Conservation (phyloP, 2,888 invertebrate species). For the Scelioninae gen. 1 region DNA sequence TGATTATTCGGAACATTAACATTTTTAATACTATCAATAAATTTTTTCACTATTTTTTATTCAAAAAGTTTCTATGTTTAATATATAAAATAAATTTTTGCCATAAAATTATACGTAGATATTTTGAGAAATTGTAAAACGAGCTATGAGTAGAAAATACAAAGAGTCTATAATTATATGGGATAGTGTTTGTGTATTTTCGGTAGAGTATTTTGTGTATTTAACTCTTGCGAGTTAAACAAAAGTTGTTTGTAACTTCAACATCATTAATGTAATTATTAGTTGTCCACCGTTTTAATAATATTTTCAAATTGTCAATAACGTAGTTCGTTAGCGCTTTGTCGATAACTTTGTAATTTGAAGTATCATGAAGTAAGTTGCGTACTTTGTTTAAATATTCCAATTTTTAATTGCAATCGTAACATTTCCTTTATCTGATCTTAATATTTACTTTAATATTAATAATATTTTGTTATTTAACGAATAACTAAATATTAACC, state of each 20-base stretch:
- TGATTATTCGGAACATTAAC: background rate
- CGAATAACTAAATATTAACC: too few species aligned
- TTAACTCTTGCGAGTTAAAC: background rate
- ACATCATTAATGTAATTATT: background rate
- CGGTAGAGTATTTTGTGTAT: too few species aligned
- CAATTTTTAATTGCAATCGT: constrained; percentile 2
- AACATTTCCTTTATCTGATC: constrained; percentile 12
- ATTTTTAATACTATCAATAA: background rate
- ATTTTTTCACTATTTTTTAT: constrained; percentile 2
- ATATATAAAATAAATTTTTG: background rate
- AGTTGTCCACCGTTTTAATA: too few species aligned
- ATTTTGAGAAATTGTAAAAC: background rate
- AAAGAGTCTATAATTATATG: constrained; percentile 5
- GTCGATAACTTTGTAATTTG: background rate
- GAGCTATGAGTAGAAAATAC: background rate
- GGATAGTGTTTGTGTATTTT: background rate
- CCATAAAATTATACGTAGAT: background rate
- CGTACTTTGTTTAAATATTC: background rate
- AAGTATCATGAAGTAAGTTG: background rate
- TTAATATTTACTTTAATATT: too few species aligned
- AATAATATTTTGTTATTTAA: too few species aligned
- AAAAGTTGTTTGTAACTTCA: background rate
- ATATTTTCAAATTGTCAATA: too few species aligned
- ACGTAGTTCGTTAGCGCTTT: background rate
- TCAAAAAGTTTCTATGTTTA: background rate